A percentile compares a stretch with the other conserved stretches of the same genome.
Conservation (phyloP, 2,797 vertebrate genomes). For the Meda fulgida region DNA sequence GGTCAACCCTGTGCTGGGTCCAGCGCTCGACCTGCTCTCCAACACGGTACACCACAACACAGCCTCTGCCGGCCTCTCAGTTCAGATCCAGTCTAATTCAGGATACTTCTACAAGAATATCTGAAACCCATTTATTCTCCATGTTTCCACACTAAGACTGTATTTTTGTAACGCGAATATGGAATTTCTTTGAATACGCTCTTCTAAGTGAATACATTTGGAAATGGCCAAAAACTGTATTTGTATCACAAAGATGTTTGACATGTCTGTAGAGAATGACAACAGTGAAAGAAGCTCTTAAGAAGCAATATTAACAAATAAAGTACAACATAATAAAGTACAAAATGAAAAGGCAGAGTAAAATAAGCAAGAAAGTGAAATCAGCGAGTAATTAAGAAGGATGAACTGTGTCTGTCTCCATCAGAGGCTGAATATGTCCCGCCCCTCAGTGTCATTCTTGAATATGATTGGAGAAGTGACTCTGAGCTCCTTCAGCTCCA, state of each 20-base stretch:
- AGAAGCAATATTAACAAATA: neutral
- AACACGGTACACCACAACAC: slow-evolving; percentile 61
- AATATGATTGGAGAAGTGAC: slow-evolving; percentile 70
- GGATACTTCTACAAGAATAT: too few relatives aligned
- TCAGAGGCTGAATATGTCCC: slow-evolving; percentile 63
- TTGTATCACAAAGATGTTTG: neutral
- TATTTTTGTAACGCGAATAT: too few relatives aligned
- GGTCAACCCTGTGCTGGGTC: slow-evolving; percentile 64
- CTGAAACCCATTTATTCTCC: too few relatives aligned
- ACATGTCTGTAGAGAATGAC: neutral
- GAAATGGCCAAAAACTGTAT: neutral
- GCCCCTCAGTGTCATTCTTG: slow-evolving; percentile 61
- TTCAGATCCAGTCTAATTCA: neutral
- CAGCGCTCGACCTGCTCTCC: slow-evolving; percentile 69
- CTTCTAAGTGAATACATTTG: too few relatives aligned
- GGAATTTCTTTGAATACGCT: too few relatives aligned
- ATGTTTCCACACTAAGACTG: neutral
- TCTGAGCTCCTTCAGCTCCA: slow-evolving; percentile 59
- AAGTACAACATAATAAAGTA: too few relatives aligned
- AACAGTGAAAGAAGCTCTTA: neutral
- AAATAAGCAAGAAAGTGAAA: neutral
- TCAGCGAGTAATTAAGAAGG: neutral
- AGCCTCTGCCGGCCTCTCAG: too few relatives aligned
- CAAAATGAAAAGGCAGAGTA: neutral
- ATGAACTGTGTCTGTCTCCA: neutral